Evolutionary conservation across 2,113 vertebrate species (phyloP).

Genomic region (Nycticryphes semicollaris): DNA sequence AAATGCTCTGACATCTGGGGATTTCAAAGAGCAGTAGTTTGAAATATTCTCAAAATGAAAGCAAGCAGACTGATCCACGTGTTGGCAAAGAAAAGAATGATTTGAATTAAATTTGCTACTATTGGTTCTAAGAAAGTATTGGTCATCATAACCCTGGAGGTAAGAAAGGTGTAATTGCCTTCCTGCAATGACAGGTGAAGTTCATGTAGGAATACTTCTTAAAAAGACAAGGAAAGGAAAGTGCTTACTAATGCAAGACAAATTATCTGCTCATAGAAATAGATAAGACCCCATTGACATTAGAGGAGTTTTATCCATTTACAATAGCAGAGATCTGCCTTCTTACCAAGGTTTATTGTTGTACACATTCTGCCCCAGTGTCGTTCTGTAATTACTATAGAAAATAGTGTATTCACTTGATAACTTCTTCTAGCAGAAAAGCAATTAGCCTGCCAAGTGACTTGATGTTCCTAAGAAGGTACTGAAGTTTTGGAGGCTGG

Average conservation of each 20-base stretch:
- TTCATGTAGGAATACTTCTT: not conserved
- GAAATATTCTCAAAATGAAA: constrained; percentile 8
- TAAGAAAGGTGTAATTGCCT: constrained; percentile 1
- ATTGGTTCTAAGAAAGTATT: not conserved
- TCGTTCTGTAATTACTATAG: constrained; percentile 48
- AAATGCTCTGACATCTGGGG: constrained; percentile 17
- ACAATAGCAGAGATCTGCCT: not conserved
- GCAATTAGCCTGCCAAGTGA: constrained; percentile 54
- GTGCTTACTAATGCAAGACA: not conserved
- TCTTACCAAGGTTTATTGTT: constrained; percentile 4
- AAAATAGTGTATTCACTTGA: constrained; percentile 45
- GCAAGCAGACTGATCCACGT: not conserved
- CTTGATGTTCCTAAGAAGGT: constrained; percentile 32
- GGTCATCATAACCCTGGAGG: constrained; percentile 4
- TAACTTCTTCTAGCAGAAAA: constrained; percentile 52
- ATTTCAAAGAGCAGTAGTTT: not conserved
- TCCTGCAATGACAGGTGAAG: not conserved
- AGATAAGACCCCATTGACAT: not conserved
- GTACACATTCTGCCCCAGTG: constrained; percentile 6
- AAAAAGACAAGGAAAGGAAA: not conserved
- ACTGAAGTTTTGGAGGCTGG: constrained; percentile 1
- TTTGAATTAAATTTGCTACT: not conserved
- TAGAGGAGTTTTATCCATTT: constrained; percentile 4
- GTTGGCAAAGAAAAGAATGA: not conserved
- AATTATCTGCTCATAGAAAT: constrained; percentile 3